phyloP scores from a whole-genome alignment of 2,113 vertebrate species.

The Lampris megalopsis region DNA sequence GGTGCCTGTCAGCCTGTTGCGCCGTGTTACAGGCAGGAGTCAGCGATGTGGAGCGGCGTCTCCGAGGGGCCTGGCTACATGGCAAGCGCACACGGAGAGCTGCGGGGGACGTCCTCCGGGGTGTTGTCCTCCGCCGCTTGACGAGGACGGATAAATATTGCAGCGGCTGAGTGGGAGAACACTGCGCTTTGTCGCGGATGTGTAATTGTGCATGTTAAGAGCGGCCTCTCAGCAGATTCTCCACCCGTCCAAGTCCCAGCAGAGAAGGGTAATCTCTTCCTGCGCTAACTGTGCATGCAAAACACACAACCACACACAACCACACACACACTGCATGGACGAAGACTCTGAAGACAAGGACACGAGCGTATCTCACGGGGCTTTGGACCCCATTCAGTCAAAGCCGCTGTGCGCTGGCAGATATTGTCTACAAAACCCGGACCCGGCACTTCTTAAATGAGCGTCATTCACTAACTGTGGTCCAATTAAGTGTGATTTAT shows the following conservation, averaged over 20 bases:
- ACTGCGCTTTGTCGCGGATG: constrained; percentile 55
- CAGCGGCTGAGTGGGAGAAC: constrained; percentile 60
- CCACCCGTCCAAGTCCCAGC: constrained; percentile 25
- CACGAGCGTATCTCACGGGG: constrained; percentile 19
- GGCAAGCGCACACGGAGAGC: not conserved
- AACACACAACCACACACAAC: constrained; percentile 7
- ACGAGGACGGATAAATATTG: constrained; percentile 73
- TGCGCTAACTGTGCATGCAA: constrained; percentile 14
- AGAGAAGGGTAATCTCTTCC: constrained; percentile 32
- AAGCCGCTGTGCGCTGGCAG: constrained; percentile 4
- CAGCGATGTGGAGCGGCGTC: not conserved
- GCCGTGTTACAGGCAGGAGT: not conserved
- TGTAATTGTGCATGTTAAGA: constrained; percentile 69
- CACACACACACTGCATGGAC: constrained; percentile 15
- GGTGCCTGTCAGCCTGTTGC: not conserved
- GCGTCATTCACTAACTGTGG: constrained; percentile 7
- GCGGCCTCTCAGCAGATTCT: constrained; percentile 61
- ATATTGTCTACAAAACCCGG: constrained; percentile 2
- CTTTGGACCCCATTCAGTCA: constrained; percentile 50
- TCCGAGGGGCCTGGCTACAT: not conserved
- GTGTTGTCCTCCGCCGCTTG: constrained; percentile 41
- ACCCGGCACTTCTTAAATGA: constrained; percentile 20
- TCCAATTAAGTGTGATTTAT: constrained; percentile 45
- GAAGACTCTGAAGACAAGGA: constrained; percentile 13
- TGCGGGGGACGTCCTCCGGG: constrained; percentile 11